Evolutionary conservation across 2,113 vertebrate genomes (phyloP), one percentile per base, ranked within the genome.

Genomic region (Ameiurus melas): DNA sequence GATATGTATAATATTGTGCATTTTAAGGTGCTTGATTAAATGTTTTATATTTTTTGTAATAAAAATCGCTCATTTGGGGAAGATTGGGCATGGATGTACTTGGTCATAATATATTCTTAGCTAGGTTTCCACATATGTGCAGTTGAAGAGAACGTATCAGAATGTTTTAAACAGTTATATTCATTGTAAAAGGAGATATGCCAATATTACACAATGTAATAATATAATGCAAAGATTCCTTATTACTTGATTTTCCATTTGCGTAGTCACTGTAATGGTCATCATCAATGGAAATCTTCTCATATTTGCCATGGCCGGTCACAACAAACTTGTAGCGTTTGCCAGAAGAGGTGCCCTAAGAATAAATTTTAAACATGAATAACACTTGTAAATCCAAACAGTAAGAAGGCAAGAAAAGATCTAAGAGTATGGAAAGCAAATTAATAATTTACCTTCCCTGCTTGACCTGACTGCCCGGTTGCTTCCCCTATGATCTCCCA

Each of bases 291-390:
- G 95, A 90, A 84, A 98, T 96, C 91, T 98, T 99, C 94, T 99
- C 97, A 13, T 99, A 99, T 90, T 98, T 98, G 27, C 98, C 98
- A 0, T 99, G 98, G 71, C 98, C 98, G 0, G 96, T 97, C 84
- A 97, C 93, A 91, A 99, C 94, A 89, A 98, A 99, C 88, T 96
- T 99, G 89, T 97, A 98, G 90, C 93, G 97, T 93, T 97, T 98
- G 86, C 95, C 94, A 86, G 95, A 93, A 0, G 95, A 85, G 75
- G 92, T 79, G 19, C 91, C 91, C 97, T 98, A 89, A 90, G 51
- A 90, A 75, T 27, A 55, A 43, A 47, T 13, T 13, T n/a, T 4
- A 84, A 64, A 64, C 17, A 55, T 33, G 1, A 36, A 55, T 12
- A 71, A 20, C 17, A 70, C 47, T 66, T 84, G 14, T 12, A 33